Evolutionary conservation across 2,113 vertebrate species (phyloP).

Genomic region (Pelmatolapia mariae): DNA sequence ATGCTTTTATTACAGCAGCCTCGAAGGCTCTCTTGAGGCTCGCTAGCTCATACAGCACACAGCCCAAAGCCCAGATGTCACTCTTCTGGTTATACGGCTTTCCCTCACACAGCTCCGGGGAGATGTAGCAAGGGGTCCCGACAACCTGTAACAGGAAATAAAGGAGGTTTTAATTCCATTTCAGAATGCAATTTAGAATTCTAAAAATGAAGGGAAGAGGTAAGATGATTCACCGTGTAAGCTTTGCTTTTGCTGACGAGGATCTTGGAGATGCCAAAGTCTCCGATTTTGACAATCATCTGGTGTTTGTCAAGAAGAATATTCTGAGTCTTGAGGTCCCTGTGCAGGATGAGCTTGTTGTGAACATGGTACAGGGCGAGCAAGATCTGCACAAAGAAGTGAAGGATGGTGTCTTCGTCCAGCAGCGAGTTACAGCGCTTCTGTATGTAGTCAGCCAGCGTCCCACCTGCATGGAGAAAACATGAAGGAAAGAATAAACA

Average conservation of each 20-base stretch:
- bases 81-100: conserved; percentile 99
- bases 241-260: conserved; percentile 99
- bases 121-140: conserved; percentile 96
- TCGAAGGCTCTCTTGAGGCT: conserved; percentile 98
- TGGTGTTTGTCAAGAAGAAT: conserved; percentile 97
- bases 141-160: conserved; percentile 78
- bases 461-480: conserved; percentile 78
- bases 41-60: conserved; percentile 93
- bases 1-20: conserved; percentile 80
- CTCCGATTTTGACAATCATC: conserved; percentile 95
- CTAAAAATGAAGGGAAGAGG: background rate
- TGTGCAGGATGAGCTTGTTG: conserved; percentile 94
- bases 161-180: background rate
- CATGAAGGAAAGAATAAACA: background rate
- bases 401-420: conserved; percentile 95
- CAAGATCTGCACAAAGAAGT: conserved; percentile 97
- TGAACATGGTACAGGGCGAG: conserved; percentile 94
- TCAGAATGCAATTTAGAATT: background rate
- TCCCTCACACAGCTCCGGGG: conserved; percentile 95
- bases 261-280: conserved; percentile 99
- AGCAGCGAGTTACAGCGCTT: conserved; percentile 95
- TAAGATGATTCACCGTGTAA: conserved; percentile 79
- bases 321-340: conserved; percentile 98
- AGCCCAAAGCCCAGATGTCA: conserved; percentile 97
- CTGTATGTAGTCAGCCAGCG: conserved; percentile 93